Base-by-base conservation (phyloP, 1,140 invertebrate genomes). In the Zaprionus nigranus region DNA sequence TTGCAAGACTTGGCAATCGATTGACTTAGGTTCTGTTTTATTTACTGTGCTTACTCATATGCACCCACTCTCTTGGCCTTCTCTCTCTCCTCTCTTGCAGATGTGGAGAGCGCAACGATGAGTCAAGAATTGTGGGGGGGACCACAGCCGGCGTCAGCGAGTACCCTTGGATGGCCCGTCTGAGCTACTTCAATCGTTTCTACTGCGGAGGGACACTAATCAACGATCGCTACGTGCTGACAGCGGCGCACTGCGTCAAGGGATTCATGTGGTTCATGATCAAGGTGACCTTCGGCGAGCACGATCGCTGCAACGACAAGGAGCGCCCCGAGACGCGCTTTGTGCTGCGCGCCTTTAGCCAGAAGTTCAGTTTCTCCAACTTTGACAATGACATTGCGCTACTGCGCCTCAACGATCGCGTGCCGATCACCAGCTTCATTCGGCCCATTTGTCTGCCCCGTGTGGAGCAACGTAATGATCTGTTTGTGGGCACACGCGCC, bases 191-290 rank as follows among this genome's bases (percentile, higher is more conserved):
- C 82, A 96, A 96, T 79, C 94, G 96, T 75, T 97, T 97, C 93
- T 97, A 98, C 90, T 98, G 97, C 84, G 97, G 97, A 13, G 96
- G 96, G 22, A 96, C 96, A 82, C 93, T 97, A 49, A 96, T 98
- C 91, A 97, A 96, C 79, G 96, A 96, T 93, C 94, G 95, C 91
- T 97, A 97, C 82, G 96, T 97, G 15, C 90, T 97, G 26, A 97
- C 96, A 1, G 97, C 97, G 15, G 96, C 96, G 1, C 96, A 97
- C 88, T 97, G 97, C 84, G 96, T 97, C 68, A 96, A 97, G 94
- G 96, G 96, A 57, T 97, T 97, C 84, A 96, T 97, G 95, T 97
- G 96, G 96, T 97, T 97, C 92, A 96, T 97, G 96, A 97, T 97
- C 82, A 96, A 96, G 92, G 96, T 97, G 26, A 97, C 96, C 12